Base-by-base conservation (phyloP, 2,888 invertebrate genomes). In the Parnassius glacialis region DNA sequence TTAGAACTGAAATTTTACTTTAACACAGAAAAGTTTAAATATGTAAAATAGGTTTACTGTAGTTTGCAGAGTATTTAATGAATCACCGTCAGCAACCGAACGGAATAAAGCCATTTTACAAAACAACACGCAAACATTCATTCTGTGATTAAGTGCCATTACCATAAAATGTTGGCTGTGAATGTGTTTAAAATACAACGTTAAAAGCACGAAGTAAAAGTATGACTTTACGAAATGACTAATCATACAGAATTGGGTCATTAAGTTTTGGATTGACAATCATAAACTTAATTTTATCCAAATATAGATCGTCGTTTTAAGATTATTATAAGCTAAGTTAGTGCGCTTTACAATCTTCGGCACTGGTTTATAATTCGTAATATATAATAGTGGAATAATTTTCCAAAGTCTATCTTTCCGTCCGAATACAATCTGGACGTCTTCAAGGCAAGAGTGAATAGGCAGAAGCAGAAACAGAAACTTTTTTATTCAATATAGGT, bases 91-190 rank as follows among this genome's bases (percentile, higher is more conserved):
- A 59, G 52, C 59, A 48, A 48, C 58, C 52, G 42, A 57, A 53
- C 48, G 52, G 54, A 67, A 68, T 68, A 61, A 66, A 68, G 67
- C 59, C 65, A 68, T 68, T 68, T 67, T 54, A 64, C 57, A 51
- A 66, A 67, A 65, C 59, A 59, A 59, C 64, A 67, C 66, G 66
- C 66, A 59, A 67, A 61, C 61, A 62, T 55, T 59, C 45, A 64
- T 57, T 64, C 63, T 60, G 60, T 60, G 57, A 64, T 64, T 64
- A 63, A 59, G 34, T 57, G 56, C 56, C 55, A 63, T 63, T 63
- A 63, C 59, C 5, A 34, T 34, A 34, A 34, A 34, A 34, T 25
- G 25, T 25, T 25, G 7, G 7, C 3, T 20, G 7, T 25, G 25
- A 7, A 7, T 34, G 34, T 34, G 34, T 34, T 34, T 7, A 34